Evolutionary conservation across 2,888 invertebrate species (phyloP).

Genomic region (Pheosia tremula): DNA sequence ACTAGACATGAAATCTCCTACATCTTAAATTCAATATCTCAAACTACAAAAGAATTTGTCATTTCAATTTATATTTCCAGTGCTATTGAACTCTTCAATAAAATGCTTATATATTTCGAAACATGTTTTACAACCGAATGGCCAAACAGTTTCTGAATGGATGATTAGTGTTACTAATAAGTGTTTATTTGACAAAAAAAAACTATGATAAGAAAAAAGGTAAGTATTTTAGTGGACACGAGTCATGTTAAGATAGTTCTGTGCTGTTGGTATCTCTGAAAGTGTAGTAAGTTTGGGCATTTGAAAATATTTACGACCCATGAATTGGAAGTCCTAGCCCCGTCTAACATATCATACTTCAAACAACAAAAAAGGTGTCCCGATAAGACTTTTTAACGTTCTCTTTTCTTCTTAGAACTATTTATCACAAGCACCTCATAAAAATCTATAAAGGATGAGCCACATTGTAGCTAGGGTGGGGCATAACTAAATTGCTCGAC

Average conservation of each 20-base stretch:
- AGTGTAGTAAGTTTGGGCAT: no score
- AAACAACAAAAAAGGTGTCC: no score
- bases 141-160: slow-evolving; percentile 1
- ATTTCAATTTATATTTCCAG: background rate
- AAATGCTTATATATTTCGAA: background rate
- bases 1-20: background rate
- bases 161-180: background rate
- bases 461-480: background rate
- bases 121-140: background rate
- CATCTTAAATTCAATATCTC: background rate
- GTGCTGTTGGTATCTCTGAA: no score
- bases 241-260: no score
- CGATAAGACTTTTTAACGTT: background rate
- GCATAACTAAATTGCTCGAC: background rate
- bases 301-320: no score
- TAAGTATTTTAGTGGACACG: no score
- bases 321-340: no score
- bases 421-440: background rate
- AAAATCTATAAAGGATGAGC: background rate
- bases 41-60: background rate
- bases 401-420: background rate
- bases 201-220: background rate
- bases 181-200: no score
- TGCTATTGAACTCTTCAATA: background rate
- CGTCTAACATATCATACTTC: no score